A percentile compares a stretch with the other conserved stretches of the same genome.
Conservation (phyloP, 2,888 invertebrate genomes). For the Kryphioiulus occultus region DNA sequence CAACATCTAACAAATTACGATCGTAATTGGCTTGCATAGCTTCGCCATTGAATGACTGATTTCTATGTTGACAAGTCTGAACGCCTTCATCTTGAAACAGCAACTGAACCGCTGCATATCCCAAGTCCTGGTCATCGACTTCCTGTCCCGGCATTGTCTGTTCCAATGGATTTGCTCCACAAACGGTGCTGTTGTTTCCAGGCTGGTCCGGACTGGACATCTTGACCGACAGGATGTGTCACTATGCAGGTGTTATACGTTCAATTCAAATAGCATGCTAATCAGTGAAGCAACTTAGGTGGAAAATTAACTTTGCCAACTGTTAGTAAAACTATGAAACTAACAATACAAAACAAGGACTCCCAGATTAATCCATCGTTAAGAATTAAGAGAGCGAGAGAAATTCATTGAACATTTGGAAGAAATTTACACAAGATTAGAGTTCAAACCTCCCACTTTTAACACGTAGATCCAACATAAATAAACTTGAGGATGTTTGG, state of each 20-base stretch:
- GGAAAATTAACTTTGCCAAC: not conserved
- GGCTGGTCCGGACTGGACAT: not conserved
- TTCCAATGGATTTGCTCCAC: not conserved
- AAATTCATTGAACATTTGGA: not conserved
- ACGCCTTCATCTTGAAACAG: not conserved
- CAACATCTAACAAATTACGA: not conserved
- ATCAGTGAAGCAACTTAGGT: not conserved
- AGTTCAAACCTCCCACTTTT: too few species aligned
- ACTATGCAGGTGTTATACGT: not conserved
- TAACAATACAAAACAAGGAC: too few species aligned
- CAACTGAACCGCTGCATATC: not conserved
- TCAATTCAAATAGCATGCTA: conserved; percentile 2
- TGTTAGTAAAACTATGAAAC: not conserved
- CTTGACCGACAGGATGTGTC: not conserved
- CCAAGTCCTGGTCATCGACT: not conserved
- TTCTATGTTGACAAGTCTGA: not conserved
- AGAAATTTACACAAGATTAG: not conserved
- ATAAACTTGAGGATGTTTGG: too few species aligned
- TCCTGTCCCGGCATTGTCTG: not conserved
- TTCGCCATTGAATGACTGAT: not conserved
- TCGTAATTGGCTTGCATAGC: not conserved
- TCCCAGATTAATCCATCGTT: too few species aligned
- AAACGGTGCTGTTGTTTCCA: not conserved
- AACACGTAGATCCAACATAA: too few species aligned
- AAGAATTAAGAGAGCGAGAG: too few species aligned